Evolutionary conservation across 2,113 vertebrate species (phyloP), one percentile per base, ranked within the genome.

Genomic region (Aegotheles bennettii): DNA sequence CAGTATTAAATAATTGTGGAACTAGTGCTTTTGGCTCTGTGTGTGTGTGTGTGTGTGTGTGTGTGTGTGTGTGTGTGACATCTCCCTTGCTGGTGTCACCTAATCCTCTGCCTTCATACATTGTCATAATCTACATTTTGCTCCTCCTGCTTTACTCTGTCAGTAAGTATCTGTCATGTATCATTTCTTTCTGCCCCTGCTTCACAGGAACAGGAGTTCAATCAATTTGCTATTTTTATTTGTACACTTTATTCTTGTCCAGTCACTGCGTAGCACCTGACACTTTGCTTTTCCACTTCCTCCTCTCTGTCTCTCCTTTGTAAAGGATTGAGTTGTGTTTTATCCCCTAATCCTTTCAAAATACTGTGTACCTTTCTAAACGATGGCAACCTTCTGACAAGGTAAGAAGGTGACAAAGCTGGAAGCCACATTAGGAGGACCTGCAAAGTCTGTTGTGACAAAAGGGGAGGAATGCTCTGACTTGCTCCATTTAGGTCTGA

Each of bases 331-430:
- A 95, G 93, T 97, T 98, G 97, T 95, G 97, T 97, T 98, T 98
- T 98, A 95, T 97, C 89, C 35, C 87, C 93, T 98, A 98, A 98
- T 98, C 97, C 97, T 98, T 97, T 98, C 97, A 97, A 96, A 96
- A 97, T 92, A 80, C 84, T 40, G 92, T 93, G 77, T 96, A 97
- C 97, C 97, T 98, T 97, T 97, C 98, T 95, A 97, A 98, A 84
- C 2, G 91, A 97, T 83, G 96, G 98, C 97, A 98, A 97, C 94
- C 93, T 96, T 97, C 98, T 98, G 98, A 98, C 98, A 98, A 98
- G 96, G 96, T 93, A 85, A 89, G 94, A 93, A 94, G 96, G 97
- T 93, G 98, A 97, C 97, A 97, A 97, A 89, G 69, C 97, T 94
- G 97, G 96, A 98, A 98, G 97, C 95, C 95, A 90, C 97, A 96